Conservation (phyloP, 2,797 vertebrate species). For the Leuciscus waleckii region DNA sequence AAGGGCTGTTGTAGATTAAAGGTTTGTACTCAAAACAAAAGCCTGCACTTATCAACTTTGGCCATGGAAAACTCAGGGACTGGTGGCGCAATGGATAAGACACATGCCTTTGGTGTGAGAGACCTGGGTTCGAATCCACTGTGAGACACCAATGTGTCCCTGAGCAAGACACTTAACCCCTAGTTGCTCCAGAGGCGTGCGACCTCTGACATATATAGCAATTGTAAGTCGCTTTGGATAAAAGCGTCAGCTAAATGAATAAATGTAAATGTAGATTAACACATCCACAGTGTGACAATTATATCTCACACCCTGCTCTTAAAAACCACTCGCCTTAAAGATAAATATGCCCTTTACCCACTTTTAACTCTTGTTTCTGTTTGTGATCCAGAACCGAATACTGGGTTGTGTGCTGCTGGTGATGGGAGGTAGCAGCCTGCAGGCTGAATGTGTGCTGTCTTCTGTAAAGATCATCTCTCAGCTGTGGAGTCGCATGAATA, state of each 20-base stretch:
- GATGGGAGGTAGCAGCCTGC: slow-evolving; percentile 74
- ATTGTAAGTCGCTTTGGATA: too few relatives aligned
- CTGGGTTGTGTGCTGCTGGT: slow-evolving; percentile 79
- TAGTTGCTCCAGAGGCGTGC: too few relatives aligned
- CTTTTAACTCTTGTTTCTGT: slow-evolving; percentile 33
- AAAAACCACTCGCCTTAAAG: background rate
- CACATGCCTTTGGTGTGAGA: too few relatives aligned
- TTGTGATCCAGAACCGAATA: slow-evolving; percentile 72
- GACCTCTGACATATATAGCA: too few relatives aligned
- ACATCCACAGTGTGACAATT: background rate
- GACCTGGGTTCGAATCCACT: too few relatives aligned
- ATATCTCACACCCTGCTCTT: background rate
- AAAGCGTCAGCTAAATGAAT: too few relatives aligned
- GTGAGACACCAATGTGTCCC: too few relatives aligned
- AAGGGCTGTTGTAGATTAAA: background rate
- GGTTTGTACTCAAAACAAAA: slow-evolving; percentile 11
- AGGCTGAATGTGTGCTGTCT: slow-evolving; percentile 68
- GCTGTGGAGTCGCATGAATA: slow-evolving; percentile 82
- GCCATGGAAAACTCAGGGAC: background rate
- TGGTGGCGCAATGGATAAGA: too few relatives aligned
- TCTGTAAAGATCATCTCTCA: slow-evolving; percentile 73
- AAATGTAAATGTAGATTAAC: too few relatives aligned
- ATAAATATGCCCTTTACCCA: slow-evolving; percentile 45
- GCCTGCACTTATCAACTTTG: background rate
- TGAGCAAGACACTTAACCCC: too few relatives aligned